Conservation (phyloP, 2,888 invertebrate genomes). For the Synergus itoensis region DNA sequence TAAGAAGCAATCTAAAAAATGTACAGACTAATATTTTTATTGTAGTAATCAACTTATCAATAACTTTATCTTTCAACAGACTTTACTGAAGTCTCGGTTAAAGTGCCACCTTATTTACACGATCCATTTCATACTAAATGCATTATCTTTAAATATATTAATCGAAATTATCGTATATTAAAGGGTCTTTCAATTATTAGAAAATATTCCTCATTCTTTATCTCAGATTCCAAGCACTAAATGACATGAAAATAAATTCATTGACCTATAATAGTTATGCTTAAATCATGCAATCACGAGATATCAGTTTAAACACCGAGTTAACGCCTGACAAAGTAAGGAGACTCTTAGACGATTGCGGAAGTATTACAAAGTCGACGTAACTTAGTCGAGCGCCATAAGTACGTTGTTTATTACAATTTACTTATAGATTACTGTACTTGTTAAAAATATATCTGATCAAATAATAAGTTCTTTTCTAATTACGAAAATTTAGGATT, state of each 20-base stretch:
- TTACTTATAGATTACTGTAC: slow-evolving; percentile 17
- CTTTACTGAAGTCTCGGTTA: neutral
- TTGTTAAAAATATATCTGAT: too few relatives aligned
- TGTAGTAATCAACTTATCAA: neutral
- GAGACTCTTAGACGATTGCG: slow-evolving; percentile 11
- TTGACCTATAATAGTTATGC: neutral
- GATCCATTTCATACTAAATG: neutral
- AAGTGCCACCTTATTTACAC: neutral
- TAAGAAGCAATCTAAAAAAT: neutral
- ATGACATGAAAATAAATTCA: neutral
- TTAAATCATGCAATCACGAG: slow-evolving; percentile 15
- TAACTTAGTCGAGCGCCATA: neutral
- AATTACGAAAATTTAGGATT: too few relatives aligned
- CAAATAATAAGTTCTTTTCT: too few relatives aligned
- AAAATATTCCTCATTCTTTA: neutral
- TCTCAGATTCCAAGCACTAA: neutral
- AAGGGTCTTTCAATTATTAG: neutral
- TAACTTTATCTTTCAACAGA: slow-evolving; percentile 1
- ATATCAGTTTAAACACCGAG: slow-evolving; percentile 11
- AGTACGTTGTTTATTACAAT: slow-evolving; percentile 7
- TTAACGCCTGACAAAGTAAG: slow-evolving; percentile 30
- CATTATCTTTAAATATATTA: neutral
- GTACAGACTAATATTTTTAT: neutral
- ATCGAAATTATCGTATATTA: neutral
- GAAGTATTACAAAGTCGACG: slow-evolving; percentile 18